Base-by-base conservation (phyloP, 2,888 invertebrate species). In the Drosophila meridionalis region DNA sequence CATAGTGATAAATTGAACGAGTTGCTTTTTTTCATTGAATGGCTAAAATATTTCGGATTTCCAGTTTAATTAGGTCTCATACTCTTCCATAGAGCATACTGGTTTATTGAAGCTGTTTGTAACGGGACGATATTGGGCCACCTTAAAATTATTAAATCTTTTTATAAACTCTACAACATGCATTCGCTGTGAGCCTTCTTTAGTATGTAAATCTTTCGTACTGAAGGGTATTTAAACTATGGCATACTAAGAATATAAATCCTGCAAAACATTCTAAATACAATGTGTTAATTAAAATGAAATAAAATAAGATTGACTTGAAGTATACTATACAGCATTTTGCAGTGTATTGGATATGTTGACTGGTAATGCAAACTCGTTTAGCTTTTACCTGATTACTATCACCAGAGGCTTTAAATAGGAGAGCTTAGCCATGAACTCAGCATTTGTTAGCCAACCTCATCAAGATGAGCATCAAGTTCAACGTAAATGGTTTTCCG, bases 401-500 rank as follows among this genome's bases (percentile, higher is more conserved):
- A 40, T 47, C 71, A 76, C 68, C 38, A 57, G 36, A 6, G 50
- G 50, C 70, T 80, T 85, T 76, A 80, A 73, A 85, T 80, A 78
- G 69, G 64, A 66, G 63, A 68, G 66, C 12, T 4, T 47, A 45
- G 28, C 42, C 43, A 43, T 57, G 20, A 47, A 2, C 1, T 45
- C 9, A 9, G 9, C 71, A 80, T 53, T 81, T 67, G 55, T 34
- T 52, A n/a, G 36, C 20, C 55, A 71, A 60, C 59, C 50, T 26
- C 38, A 52, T 45, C 64, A 57, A 55, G 60, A 86, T 86, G 86
- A 90, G 78, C 72, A 83, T 90, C 69, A 79, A 75, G 64, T 89
- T 87, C 60, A 81, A 48, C 63, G 89, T 87, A n/a, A 87, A 87
- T 67, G 90, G 87, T 4, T 77, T 71, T 52, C 79, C 82, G 3